These are phyloP conservation scores for Cheiracanthium punctorium DNA, from an alignment of 2,888 invertebrate species.

Conservation along the genomic window DNA sequence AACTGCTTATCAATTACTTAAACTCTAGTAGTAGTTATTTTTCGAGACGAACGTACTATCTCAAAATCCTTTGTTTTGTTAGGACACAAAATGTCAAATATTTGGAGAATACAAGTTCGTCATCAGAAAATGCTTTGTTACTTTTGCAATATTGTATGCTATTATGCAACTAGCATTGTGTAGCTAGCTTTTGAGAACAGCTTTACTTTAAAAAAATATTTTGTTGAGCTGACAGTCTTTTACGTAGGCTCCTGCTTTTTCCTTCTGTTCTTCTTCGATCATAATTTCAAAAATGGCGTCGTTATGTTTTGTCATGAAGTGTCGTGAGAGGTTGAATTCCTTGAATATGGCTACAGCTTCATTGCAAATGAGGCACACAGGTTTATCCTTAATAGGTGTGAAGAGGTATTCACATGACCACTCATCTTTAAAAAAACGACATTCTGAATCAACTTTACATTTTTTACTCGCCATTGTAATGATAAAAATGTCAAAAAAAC, in stretches of 20 bases:
- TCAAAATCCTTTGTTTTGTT: slow-evolving; percentile 23
- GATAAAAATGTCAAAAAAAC: too few species aligned
- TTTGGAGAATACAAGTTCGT: slow-evolving; percentile 27
- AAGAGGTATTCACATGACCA: slow-evolving; percentile 53
- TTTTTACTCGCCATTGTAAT: slow-evolving; percentile 25
- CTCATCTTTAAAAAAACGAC: slow-evolving; percentile 36
- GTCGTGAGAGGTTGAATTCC: slow-evolving; percentile 42
- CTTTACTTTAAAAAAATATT: too few species aligned
- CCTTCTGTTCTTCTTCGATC: slow-evolving; percentile 25
- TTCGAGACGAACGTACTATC: slow-evolving; percentile 19
- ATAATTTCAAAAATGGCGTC: slow-evolving; percentile 44
- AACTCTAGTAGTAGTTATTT: too few species aligned
- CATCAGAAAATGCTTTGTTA: slow-evolving; percentile 42
- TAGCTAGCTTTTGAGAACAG: slow-evolving; percentile 25
- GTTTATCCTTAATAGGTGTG: slow-evolving; percentile 46
- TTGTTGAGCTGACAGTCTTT: too few species aligned
- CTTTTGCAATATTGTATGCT: slow-evolving; percentile 41
- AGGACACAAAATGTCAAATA: slow-evolving; percentile 25
- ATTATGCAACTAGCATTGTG: slow-evolving; percentile 26
- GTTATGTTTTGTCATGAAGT: slow-evolving; percentile 41
- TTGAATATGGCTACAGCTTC: slow-evolving; percentile 57
- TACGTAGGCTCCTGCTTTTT: slow-evolving; percentile 8
- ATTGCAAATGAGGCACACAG: slow-evolving; percentile 52
- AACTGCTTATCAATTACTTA: slow-evolving; percentile 38
- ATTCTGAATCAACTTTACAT: slow-evolving; percentile 32